These are phyloP conservation scores for Colaptes auratus DNA, from an alignment of 2,113 vertebrate genomes.

Conservation along the genomic window DNA sequence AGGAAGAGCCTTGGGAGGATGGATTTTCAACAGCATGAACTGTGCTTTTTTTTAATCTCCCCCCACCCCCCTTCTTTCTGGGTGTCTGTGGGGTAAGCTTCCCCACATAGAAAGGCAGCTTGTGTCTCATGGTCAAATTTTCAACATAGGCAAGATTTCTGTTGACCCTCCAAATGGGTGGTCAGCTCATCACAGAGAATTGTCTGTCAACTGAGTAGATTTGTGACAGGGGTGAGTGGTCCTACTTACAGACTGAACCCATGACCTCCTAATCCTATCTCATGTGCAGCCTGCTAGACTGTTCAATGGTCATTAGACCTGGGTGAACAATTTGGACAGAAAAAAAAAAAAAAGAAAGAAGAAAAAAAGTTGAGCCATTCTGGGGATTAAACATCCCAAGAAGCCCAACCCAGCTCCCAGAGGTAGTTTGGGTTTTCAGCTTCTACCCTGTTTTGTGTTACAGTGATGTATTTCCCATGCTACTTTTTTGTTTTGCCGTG, in stretches of 20 bases:
- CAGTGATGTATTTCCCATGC: not conserved
- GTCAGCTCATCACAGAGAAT: slow-evolving; percentile 67
- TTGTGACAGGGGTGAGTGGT: slow-evolving; percentile 67
- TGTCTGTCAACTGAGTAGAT: slow-evolving; percentile 65
- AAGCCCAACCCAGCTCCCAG: not conserved
- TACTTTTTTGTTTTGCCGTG: not conserved
- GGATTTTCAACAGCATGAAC: not conserved
- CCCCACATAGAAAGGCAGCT: not conserved
- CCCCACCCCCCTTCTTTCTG: not conserved
- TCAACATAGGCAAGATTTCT: slow-evolving; percentile 49
- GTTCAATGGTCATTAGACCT: slow-evolving; percentile 69
- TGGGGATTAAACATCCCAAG: slow-evolving; percentile 51
- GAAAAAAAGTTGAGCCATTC: not conserved
- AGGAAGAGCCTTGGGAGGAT: not conserved
- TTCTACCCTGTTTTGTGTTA: not conserved
- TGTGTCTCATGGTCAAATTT: slow-evolving; percentile 64
- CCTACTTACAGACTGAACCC: slow-evolving; percentile 65
- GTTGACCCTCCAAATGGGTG: slow-evolving; percentile 69
- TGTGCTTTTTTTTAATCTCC: not conserved
- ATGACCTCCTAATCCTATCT: slow-evolving; percentile 74
- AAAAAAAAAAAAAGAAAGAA: not conserved
- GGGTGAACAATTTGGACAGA: slow-evolving; percentile 60
- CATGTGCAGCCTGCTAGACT: slow-evolving; percentile 59
- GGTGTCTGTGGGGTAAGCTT: not conserved
- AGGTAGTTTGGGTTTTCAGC: not conserved